These are phyloP conservation scores for Araneus ventricosus DNA, from an alignment of 1,140 invertebrate genomes.

Conservation along the genomic window DNA sequence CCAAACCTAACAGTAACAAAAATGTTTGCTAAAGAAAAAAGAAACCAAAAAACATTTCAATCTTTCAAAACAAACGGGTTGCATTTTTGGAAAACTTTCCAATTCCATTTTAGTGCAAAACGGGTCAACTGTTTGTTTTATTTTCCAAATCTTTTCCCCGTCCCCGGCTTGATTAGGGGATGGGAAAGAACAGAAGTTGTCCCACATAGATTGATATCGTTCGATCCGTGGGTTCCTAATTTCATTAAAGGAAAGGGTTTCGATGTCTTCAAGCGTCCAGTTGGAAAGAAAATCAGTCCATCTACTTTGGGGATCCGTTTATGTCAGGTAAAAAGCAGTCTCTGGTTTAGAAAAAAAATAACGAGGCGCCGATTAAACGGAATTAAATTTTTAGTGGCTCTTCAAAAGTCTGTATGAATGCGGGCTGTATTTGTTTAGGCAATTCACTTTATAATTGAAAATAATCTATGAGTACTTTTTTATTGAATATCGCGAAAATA, in stretches of 20 bases:
- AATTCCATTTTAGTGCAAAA: constrained; percentile 48
- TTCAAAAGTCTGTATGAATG: too few relatives aligned
- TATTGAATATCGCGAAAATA: too few relatives aligned
- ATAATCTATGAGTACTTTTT: too few relatives aligned
- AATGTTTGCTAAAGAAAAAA: not conserved
- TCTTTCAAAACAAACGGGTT: constrained; percentile 48
- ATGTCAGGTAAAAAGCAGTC: not conserved
- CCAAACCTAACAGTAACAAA: not conserved
- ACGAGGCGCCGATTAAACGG: too few relatives aligned
- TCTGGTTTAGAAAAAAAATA: too few relatives aligned
- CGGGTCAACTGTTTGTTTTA: constrained; percentile 24
- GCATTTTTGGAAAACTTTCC: constrained; percentile 59
- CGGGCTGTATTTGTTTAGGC: too few relatives aligned
- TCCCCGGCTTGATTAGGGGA: constrained; percentile 16
- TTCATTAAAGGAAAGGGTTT: constrained; percentile 53
- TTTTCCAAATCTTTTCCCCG: constrained; percentile 25
- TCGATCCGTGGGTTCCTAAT: not conserved
- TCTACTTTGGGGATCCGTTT: not conserved
- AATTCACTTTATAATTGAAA: too few relatives aligned
- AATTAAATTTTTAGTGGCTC: too few relatives aligned
- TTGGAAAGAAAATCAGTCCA: not conserved
- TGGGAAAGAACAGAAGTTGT: not conserved
- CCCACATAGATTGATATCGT: not conserved
- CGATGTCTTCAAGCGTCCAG: not conserved
- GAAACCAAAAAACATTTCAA: constrained; percentile 15